Conservation (phyloP, 64 coral and sea anemone genomes). For the Pachyseris speciosa region DNA sequence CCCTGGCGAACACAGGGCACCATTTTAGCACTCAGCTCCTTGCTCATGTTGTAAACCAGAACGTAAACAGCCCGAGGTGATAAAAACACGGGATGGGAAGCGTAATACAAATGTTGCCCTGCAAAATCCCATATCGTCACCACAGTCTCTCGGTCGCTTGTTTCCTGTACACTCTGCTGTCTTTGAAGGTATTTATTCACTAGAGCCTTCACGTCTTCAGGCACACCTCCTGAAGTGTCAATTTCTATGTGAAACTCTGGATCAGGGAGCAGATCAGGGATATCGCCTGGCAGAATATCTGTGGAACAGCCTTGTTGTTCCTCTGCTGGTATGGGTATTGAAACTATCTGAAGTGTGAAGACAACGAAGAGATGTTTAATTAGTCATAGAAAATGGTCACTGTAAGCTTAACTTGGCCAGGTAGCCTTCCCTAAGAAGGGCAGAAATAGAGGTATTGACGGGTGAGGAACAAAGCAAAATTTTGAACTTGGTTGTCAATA, state of each 20-base stretch:
- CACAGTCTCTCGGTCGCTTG: slow-evolving; percentile 49
- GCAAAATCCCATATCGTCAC: slow-evolving; percentile 82
- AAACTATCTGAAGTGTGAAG: not conserved
- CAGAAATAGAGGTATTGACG: too few species aligned
- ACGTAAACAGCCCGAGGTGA: slow-evolving; percentile 65
- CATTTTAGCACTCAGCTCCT: slow-evolving; percentile 50
- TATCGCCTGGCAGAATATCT: not conserved
- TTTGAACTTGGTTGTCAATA: too few species aligned
- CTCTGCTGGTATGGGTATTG: not conserved
- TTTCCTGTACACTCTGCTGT: slow-evolving; percentile 22
- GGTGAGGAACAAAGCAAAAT: too few species aligned
- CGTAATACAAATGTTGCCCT: slow-evolving; percentile 80
- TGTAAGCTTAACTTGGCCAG: too few species aligned
- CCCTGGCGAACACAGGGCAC: slow-evolving; percentile 77
- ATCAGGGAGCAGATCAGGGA: slow-evolving; percentile 1
- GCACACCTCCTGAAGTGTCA: slow-evolving; percentile 38
- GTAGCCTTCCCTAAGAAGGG: too few species aligned
- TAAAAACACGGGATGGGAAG: slow-evolving; percentile 77
- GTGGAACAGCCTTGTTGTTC: not conserved
- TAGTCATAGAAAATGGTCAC: too few species aligned
- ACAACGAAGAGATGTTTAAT: too few species aligned
- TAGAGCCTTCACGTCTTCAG: slow-evolving; percentile 54
- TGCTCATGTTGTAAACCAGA: slow-evolving; percentile 74
- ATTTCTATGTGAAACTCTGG: slow-evolving; percentile 39
- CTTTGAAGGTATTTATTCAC: slow-evolving; percentile 62